phyloP scores from a whole-genome alignment of 2,888 invertebrate genomes.

The Adelphocoris suturalis region DNA sequence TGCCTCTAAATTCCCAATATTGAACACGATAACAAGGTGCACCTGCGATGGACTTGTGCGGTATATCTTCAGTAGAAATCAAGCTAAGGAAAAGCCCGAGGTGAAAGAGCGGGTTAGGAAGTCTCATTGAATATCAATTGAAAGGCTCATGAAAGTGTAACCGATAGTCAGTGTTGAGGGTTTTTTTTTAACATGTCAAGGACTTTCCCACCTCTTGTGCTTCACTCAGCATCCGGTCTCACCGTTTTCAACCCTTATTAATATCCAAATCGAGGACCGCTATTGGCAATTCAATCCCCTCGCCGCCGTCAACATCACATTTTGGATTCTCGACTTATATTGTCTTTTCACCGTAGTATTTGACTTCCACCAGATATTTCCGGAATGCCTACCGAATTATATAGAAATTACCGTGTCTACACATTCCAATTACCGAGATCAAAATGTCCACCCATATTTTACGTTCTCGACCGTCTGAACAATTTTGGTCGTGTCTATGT shows the following conservation, averaged over 20 bases:
- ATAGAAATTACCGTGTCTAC: too few relatives aligned
- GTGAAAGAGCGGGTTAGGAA: slow-evolving; percentile 34
- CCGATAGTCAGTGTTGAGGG: slow-evolving; percentile 59
- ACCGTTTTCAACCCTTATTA: slow-evolving; percentile 41
- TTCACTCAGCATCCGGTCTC: neutral
- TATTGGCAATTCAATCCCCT: slow-evolving; percentile 32
- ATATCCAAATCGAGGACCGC: slow-evolving; percentile 37
- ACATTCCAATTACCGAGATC: too few relatives aligned
- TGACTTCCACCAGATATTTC: neutral
- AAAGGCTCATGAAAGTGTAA: slow-evolving; percentile 66
- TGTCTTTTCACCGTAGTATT: neutral
- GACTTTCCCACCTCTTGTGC: slow-evolving; percentile 16
- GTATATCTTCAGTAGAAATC: slow-evolving; percentile 8
- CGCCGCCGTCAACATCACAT: neutral
- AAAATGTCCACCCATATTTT: too few relatives aligned
- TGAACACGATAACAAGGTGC: neutral
- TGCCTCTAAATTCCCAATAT: neutral
- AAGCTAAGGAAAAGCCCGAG: neutral
- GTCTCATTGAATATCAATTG: slow-evolving; percentile 72
- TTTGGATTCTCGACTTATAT: neutral
- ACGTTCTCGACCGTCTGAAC: too few relatives aligned
- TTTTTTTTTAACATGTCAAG: slow-evolving; percentile 56
- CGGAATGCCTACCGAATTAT: too few relatives aligned
- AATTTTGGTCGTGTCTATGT: neutral
- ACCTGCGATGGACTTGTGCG: neutral